These are phyloP conservation scores for Geothlypis trichas DNA, from an alignment of 2,113 vertebrate species.

Conservation along the genomic window DNA sequence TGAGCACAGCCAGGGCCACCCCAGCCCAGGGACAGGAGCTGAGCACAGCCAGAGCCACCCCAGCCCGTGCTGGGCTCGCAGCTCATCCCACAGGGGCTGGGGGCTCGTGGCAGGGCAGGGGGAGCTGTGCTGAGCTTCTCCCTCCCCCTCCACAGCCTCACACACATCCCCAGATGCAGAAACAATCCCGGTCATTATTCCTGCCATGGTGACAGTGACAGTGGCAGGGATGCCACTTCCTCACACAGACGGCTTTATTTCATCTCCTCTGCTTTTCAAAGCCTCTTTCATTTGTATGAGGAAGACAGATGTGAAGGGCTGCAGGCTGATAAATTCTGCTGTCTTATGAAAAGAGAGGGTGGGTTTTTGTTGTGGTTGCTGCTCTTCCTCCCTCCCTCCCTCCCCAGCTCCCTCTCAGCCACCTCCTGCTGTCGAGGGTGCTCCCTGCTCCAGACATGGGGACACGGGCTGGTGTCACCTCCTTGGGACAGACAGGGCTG, in stretches of 20 bases:
- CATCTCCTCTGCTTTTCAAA: slow-evolving; percentile 69
- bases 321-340: slow-evolving; percentile 70
- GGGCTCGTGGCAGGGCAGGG: neutral
- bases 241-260: slow-evolving; percentile 70
- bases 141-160: neutral
- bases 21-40: neutral
- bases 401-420: neutral
- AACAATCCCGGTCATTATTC: slow-evolving; percentile 62
- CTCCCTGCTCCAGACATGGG: neutral
- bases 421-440: neutral
- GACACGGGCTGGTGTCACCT: neutral
- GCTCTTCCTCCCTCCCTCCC: slow-evolving; percentile 14
- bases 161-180: neutral
- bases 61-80: neutral
- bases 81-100: neutral
- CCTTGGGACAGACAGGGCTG: neutral
- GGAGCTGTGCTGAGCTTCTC: rapidly evolving
- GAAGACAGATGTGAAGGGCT: slow-evolving; percentile 76
- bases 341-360: slow-evolving; percentile 65
- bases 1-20: too few relatives aligned
- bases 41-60: neutral
- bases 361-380: slow-evolving; percentile 62
- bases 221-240: slow-evolving; percentile 61
- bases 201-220: slow-evolving; percentile 58
- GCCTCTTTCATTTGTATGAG: slow-evolving; percentile 72